Conservation (phyloP, 2,888 invertebrate genomes). For the Brachyptera risi region DNA sequence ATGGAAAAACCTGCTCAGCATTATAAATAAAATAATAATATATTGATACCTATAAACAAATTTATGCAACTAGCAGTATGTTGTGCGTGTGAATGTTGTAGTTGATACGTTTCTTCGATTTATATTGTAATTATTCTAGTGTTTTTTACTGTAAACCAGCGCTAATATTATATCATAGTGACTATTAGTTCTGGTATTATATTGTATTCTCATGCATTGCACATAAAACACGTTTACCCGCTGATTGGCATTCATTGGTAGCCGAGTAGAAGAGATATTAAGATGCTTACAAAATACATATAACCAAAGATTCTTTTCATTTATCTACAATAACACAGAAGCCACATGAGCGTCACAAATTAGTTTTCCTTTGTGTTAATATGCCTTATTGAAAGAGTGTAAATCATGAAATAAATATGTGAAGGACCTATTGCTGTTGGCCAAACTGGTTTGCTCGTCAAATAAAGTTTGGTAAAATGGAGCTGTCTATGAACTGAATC, state of each 20-base stretch:
- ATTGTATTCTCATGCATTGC: conserved; percentile 6
- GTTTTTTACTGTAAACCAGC: conserved; percentile 11
- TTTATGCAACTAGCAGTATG: conserved; percentile 31
- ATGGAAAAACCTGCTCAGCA: conserved; percentile 34
- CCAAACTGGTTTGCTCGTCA: conserved; percentile 11
- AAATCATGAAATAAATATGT: conserved; percentile 17
- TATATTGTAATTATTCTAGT: conserved; percentile 11
- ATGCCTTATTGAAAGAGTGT: conserved; percentile 34
- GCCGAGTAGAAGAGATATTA: too few relatives aligned
- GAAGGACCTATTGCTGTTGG: conserved; percentile 35
- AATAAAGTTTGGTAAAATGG: not conserved
- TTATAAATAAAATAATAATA: conserved; percentile 30
- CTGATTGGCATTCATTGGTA: not conserved
- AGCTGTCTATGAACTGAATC: not conserved
- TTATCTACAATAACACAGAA: conserved; percentile 29
- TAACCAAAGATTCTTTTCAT: conserved; percentile 3
- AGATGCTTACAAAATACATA: too few relatives aligned
- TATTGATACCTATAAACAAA: conserved; percentile 21
- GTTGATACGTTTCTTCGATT: conserved; percentile 13
- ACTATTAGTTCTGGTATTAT: not conserved
- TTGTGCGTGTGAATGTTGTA: conserved; percentile 32
- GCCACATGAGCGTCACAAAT: conserved; percentile 25
- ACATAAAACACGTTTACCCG: not conserved
- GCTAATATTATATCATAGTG: too few relatives aligned
- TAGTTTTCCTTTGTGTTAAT: conserved; percentile 30